phyloP scores from a whole-genome alignment of 2,797 vertebrate genomes.

The Aplochiton taeniatus region DNA sequence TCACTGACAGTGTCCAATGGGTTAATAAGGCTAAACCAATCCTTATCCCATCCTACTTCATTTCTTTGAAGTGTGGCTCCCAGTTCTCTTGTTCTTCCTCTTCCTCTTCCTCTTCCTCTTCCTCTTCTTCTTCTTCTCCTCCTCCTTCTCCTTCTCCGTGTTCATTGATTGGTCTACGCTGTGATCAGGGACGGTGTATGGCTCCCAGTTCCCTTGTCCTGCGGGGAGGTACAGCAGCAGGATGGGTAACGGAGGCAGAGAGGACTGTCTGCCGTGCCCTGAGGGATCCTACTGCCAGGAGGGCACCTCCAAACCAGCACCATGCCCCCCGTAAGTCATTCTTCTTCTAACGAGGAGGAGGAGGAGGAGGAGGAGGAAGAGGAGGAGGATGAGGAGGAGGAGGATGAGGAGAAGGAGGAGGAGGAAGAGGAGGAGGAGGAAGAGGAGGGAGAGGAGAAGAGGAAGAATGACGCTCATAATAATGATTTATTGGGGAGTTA shows the following conservation, averaged over 20 bases:
- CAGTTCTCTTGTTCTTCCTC: no score
- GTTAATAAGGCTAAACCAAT: no score
- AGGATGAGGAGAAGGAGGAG: not conserved
- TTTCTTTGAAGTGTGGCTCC: no score
- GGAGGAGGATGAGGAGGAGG: not conserved
- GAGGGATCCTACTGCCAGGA: conserved; percentile 82
- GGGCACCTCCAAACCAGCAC: conserved; percentile 83
- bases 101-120: no score
- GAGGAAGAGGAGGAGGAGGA: not conserved
- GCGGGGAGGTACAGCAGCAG: conserved; percentile 80
- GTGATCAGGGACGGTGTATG: conserved; percentile 77
- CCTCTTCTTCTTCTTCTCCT: no score
- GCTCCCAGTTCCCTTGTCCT: conserved; percentile 85
- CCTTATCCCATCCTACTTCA: no score
- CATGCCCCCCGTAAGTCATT: conserved; percentile 81
- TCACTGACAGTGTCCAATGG: no score
- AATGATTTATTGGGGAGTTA: no score
- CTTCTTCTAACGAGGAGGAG: conserved; percentile 7
- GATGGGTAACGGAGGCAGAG: conserved; percentile 74
- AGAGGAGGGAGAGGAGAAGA: not conserved
- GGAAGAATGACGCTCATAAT: not conserved
- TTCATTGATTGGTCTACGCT: no score
- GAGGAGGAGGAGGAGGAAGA: conserved; percentile 1
- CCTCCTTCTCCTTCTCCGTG: no score
- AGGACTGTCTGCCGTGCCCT: conserved; percentile 82